phyloP scores from a whole-genome alignment of 1,140 invertebrate genomes.

The Sminthurinus signatus region DNA sequence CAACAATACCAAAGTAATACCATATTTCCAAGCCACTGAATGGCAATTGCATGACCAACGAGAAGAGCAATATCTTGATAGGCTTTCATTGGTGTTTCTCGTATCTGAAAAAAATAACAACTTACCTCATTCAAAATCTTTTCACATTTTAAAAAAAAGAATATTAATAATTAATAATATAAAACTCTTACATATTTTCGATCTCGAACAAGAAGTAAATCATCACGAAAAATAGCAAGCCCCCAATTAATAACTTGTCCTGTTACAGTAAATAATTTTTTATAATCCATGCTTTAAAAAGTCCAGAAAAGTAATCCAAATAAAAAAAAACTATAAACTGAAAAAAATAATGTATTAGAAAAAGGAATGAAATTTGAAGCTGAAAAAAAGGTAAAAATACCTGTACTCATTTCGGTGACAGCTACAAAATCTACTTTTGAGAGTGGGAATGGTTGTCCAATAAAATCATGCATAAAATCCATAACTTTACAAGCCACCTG shows the following conservation, averaged over 20 bases:
- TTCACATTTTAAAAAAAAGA: no score
- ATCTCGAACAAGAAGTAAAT: neutral
- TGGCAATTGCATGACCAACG: neutral
- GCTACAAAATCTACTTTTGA: neutral
- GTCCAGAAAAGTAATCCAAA: neutral
- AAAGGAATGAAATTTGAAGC: neutral
- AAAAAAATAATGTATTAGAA: neutral
- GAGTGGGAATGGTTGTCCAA: neutral
- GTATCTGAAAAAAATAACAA: no score
- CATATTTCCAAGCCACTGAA: neutral
- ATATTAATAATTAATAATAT: no score
- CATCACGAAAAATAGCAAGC: neutral
- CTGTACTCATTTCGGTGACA: neutral
- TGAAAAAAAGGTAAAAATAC: neutral
- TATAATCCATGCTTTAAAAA: neutral
- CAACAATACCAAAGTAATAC: no score
- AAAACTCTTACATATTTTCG: no score
- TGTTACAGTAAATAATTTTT: neutral
- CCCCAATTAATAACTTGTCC: neutral
- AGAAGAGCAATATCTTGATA: conserved; percentile 1
- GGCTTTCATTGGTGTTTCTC: no score
- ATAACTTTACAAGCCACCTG: neutral
- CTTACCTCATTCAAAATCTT: no score
- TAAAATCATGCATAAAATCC: neutral
- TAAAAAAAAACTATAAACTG: neutral